Percentiles rank a stretch among this genome's conserved stretches.
Evolutionary conservation across 2,113 vertebrate genomes (phyloP).

Genomic region (Emydura subglobosa): DNA sequence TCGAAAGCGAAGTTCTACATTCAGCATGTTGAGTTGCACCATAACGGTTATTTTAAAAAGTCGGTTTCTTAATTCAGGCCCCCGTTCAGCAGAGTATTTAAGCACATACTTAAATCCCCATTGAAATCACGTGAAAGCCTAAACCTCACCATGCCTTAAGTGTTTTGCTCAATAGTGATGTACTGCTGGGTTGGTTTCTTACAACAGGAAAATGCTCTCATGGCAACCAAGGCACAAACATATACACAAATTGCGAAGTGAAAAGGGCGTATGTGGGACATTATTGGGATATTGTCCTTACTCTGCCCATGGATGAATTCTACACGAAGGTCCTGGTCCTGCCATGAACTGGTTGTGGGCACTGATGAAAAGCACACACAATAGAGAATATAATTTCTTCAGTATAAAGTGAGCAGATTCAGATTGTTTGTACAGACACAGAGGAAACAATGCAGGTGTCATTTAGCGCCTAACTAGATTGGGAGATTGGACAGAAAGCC

Average conservation of each 20-base stretch:
- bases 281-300: neutral
- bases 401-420: neutral
- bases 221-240: neutral
- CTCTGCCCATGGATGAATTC: neutral
- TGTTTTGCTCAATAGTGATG: no score
- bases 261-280: neutral
- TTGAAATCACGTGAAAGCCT: no score
- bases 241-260: neutral
- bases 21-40: neutral
- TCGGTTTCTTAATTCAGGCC: no score
- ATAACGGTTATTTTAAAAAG: no score
- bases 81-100: no score
- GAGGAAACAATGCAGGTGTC: neutral
- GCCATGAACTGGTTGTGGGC: neutral
- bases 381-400: neutral
- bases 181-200: neutral
- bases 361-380: neutral
- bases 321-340: neutral
- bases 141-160: no score
- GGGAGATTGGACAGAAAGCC: neutral
- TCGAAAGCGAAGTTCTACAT: neutral
- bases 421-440: neutral
- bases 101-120: no score
- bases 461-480: neutral
- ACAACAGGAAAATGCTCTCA: neutral